Conservation (phyloP, 2,888 invertebrate genomes). For the Scelioninae gen. 1 region DNA sequence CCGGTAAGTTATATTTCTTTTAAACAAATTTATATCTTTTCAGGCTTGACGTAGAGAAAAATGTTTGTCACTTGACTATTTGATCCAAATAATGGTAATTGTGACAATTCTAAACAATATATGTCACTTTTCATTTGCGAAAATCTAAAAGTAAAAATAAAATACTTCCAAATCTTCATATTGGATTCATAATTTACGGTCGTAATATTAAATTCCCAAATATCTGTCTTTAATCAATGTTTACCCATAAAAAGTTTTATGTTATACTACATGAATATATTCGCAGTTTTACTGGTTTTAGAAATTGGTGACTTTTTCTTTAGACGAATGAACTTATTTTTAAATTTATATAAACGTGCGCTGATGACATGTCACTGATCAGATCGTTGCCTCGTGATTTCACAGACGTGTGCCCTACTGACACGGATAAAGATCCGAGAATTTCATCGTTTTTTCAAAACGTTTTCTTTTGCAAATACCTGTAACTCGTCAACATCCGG, state of each 20-base stretch:
- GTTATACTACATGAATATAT: too few species aligned
- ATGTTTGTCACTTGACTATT: too few species aligned
- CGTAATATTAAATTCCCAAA: too few species aligned
- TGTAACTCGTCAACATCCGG: conserved; percentile 40
- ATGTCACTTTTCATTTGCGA: too few species aligned
- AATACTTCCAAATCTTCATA: too few species aligned
- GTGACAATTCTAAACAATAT: too few species aligned
- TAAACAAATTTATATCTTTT: not conserved
- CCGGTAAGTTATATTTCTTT: conserved; percentile 88
- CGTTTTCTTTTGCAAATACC: conserved; percentile 53
- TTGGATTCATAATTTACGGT: too few species aligned
- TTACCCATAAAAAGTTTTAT: too few species aligned
- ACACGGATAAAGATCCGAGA: conserved; percentile 77
- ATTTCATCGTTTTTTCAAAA: conserved; percentile 68
- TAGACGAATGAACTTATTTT: not conserved
- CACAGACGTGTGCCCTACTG: conserved; percentile 81
- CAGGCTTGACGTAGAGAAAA: too few species aligned
- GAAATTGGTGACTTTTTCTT: not conserved
- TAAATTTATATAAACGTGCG: conserved; percentile 5
- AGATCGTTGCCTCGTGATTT: conserved; percentile 83
- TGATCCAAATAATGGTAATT: too few species aligned
- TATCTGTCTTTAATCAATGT: too few species aligned
- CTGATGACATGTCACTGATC: conserved; percentile 58
- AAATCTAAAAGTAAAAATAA: too few species aligned
- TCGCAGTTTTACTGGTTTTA: not conserved